Evolutionary conservation across 2,113 vertebrate genomes (phyloP).

Genomic region (Rhadina sibilatrix): DNA sequence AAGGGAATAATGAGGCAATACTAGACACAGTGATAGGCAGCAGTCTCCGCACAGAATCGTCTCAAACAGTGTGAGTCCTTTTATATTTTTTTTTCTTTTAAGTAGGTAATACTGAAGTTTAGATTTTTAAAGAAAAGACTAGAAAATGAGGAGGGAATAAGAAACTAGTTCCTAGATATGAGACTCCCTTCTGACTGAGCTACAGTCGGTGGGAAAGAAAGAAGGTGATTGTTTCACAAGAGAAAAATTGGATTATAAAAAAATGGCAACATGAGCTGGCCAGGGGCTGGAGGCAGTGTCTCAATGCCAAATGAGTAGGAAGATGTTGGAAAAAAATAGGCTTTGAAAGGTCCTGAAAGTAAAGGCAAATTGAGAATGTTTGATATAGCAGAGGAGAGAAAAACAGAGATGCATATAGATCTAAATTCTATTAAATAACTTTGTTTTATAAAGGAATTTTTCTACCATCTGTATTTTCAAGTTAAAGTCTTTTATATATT

Average conservation of each 20-base stretch:
- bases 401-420: background rate
- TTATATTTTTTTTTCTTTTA: background rate
- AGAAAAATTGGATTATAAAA: background rate
- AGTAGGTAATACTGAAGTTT: background rate
- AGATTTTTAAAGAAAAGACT: background rate
- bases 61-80: background rate
- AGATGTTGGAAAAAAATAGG: background rate
- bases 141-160: background rate
- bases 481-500: background rate
- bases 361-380: background rate
- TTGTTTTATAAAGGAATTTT: background rate
- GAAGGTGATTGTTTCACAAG: background rate
- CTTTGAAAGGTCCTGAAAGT: background rate
- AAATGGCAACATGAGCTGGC: background rate
- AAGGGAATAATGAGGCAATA: background rate
- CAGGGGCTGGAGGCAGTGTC: background rate
- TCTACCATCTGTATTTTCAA: background rate
- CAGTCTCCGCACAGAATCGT: background rate
- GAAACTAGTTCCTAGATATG: background rate
- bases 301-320: background rate
- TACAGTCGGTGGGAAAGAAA: background rate
- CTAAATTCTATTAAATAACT: background rate
- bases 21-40: background rate
- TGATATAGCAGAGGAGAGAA: background rate
- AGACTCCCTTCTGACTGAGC: background rate